Conservation (phyloP, 2,797 vertebrate species). For the Fundulus diaphanus region DNA sequence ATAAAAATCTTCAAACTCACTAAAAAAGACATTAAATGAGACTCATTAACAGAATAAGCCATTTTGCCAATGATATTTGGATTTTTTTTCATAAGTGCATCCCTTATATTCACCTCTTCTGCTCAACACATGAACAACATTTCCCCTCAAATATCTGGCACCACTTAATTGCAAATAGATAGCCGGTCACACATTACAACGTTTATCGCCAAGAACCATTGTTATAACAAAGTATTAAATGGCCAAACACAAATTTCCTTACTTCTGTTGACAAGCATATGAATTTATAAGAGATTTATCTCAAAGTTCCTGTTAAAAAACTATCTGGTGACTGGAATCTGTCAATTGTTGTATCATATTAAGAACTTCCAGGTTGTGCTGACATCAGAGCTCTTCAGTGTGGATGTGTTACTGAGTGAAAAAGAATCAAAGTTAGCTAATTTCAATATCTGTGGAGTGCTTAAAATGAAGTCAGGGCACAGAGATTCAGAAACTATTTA, state of each 20-base stretch:
- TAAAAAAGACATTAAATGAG: not conserved
- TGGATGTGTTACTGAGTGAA: not conserved
- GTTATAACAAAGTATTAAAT: not conserved
- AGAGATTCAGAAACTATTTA: too few relatives aligned
- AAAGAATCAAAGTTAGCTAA: not conserved
- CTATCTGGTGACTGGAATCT: not conserved
- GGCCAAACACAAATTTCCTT: not conserved
- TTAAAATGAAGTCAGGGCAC: not conserved
- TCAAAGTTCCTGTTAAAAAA: not conserved
- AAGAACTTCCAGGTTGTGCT: not conserved
- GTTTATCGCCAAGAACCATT: not conserved
- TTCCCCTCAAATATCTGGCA: not conserved
- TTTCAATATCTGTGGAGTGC: not conserved
- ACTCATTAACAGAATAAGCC: not conserved
- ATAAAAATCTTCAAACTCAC: too few relatives aligned
- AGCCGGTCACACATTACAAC: not conserved
- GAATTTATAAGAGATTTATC: not conserved
- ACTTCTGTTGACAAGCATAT: not conserved
- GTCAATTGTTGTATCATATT: not conserved
- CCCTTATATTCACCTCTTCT: not conserved
- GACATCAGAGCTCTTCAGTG: not conserved
- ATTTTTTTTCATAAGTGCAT: not conserved
- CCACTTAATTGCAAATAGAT: not conserved
- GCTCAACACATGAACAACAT: not conserved
- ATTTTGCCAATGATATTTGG: not conserved